These are phyloP conservation scores for Papilio glaucus DNA, from an alignment of 1,140 invertebrate genomes.

Conservation along the genomic window DNA sequence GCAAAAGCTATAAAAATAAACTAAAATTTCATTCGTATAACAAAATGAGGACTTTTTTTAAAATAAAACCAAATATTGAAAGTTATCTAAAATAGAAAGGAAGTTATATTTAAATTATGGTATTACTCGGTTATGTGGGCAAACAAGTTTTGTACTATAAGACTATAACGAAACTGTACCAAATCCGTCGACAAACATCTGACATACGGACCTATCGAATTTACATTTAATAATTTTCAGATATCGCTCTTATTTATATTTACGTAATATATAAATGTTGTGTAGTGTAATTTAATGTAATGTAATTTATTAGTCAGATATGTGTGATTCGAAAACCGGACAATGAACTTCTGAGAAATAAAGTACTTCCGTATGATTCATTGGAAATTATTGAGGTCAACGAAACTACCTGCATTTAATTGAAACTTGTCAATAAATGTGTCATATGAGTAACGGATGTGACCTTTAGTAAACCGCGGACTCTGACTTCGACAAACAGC, in stretches of 20 bases:
- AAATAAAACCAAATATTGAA: constrained; percentile 6
- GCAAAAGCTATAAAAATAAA: background rate
- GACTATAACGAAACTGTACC: background rate
- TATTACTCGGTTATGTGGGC: background rate
- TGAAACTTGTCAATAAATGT: background rate
- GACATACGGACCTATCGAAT: background rate
- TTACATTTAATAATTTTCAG: too few relatives aligned
- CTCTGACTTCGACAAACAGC: too few relatives aligned
- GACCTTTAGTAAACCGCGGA: background rate
- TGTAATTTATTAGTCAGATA: background rate
- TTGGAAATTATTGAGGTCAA: constrained; percentile 17
- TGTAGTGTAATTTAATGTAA: background rate
- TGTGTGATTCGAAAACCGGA: background rate
- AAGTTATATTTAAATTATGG: constrained; percentile 7
- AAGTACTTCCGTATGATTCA: constrained; percentile 19
- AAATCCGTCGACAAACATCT: background rate
- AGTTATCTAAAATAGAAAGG: background rate
- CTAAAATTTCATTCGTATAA: background rate
- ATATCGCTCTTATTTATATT: too few relatives aligned
- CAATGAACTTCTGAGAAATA: constrained; percentile 9
- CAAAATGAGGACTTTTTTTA: background rate
- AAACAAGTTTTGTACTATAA: constrained; percentile 4
- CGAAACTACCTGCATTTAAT: constrained; percentile 18
- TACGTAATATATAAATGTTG: too few relatives aligned
- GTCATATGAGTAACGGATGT: background rate